A percentile compares a stretch with the other conserved stretches of the same genome.
Evolutionary conservation across 2,797 vertebrate species (phyloP).

Genomic region (Syngnathus rostellatus): DNA sequence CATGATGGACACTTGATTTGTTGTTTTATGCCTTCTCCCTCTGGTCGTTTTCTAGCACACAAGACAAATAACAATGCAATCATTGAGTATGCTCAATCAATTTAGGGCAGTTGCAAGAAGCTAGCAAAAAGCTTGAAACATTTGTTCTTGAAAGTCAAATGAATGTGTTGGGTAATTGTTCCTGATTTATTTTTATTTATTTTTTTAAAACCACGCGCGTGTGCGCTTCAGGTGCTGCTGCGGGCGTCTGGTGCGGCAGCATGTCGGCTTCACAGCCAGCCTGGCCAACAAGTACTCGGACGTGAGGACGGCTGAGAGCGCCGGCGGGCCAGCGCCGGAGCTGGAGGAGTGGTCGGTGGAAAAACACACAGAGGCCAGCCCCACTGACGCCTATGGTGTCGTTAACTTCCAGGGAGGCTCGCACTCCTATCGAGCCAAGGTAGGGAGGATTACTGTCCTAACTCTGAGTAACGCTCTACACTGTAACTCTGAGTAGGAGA

Average conservation of each 20-base stretch:
- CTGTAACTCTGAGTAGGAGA: neutral
- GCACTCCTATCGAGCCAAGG: constrained; percentile 98
- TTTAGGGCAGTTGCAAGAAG: neutral
- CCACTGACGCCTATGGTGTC: constrained; percentile 93
- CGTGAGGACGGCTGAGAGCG: constrained; percentile 87
- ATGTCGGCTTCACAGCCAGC: constrained; percentile 92
- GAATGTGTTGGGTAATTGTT: neutral
- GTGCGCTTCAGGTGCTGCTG: constrained; percentile 82
- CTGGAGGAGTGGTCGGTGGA: constrained; percentile 93
- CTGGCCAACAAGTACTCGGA: constrained; percentile 93
- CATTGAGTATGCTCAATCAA: neutral
- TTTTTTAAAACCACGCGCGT: neutral
- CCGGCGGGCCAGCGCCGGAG: constrained; percentile 57
- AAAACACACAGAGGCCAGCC: constrained; percentile 91
- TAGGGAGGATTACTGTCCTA: constrained; percentile 33
- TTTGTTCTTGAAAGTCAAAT: neutral
- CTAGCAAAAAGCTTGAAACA: neutral
- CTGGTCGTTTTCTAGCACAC: neutral
- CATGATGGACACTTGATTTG: neutral
- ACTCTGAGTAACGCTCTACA: too few species aligned
- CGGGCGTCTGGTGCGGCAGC: constrained; percentile 93
- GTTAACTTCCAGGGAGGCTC: constrained; percentile 99
- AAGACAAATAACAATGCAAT: neutral
- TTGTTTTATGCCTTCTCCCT: neutral
- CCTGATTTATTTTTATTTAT: neutral